Evolutionary conservation across 64 coral and sea anemone genomes (phyloP).

Genomic region (Stichodactyla mertensii): DNA sequence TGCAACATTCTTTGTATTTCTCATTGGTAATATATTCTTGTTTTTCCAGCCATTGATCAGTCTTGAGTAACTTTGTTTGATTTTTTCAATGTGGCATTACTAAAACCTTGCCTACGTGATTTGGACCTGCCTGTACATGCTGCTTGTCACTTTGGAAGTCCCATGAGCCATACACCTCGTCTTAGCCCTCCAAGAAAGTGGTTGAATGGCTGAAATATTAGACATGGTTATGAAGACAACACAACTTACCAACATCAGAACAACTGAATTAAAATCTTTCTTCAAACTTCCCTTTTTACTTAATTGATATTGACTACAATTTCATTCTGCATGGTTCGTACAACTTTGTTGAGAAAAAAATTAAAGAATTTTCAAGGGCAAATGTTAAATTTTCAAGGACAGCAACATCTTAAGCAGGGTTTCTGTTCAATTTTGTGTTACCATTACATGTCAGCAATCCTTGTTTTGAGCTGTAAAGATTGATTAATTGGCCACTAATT

Average conservation of each 20-base stretch:
- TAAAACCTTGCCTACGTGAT: conserved; percentile 23
- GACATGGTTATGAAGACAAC: conserved; percentile 33
- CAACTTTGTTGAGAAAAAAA: too few relatives aligned
- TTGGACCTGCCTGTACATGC: conserved; percentile 36
- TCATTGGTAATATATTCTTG: conserved; percentile 5
- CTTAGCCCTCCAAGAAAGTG: conserved; percentile 2
- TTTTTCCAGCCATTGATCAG: conserved; percentile 16
- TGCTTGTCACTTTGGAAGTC: neutral
- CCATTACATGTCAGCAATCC: too few relatives aligned
- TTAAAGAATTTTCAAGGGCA: too few relatives aligned
- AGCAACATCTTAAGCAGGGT: too few relatives aligned
- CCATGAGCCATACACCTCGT: neutral
- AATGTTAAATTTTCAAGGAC: too few relatives aligned
- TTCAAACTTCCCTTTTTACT: neutral
- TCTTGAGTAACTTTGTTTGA: neutral
- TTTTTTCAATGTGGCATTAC: neutral
- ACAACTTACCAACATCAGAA: conserved; percentile 23
- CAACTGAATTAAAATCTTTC: neutral
- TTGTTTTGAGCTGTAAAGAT: too few relatives aligned
- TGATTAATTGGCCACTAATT: too few relatives aligned
- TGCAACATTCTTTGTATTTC: conserved; percentile 1
- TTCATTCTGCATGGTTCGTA: too few relatives aligned
- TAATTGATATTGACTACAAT: neutral
- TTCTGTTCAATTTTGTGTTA: too few relatives aligned
- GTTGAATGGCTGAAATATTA: conserved; percentile 36